Conservation (phyloP, 1,140 invertebrate genomes). For the Ceratosolen fusciceps region DNA sequence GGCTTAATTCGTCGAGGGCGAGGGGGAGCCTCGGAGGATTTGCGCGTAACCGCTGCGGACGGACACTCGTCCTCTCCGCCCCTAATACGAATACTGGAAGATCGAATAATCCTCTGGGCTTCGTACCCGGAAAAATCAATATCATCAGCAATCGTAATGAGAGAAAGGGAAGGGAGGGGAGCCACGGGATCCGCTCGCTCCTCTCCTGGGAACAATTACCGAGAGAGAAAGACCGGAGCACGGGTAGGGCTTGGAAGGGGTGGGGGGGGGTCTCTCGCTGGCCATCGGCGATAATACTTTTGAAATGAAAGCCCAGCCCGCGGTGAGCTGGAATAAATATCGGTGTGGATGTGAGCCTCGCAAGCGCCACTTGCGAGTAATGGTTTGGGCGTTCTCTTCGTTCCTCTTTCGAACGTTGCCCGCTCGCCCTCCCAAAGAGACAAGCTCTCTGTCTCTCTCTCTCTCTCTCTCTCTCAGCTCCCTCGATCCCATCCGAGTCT, state of each 20-base stretch:
- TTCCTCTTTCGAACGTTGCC: not conserved
- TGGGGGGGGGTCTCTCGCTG: not conserved
- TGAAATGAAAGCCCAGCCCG: constrained; percentile 58
- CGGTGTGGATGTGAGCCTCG: constrained; percentile 51
- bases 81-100: too few relatives aligned
- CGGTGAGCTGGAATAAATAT: constrained; percentile 59
- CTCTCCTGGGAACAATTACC: not conserved
- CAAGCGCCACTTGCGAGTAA: constrained; percentile 64
- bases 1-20: too few relatives aligned
- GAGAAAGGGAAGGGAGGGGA: not conserved
- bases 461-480: too few relatives aligned
- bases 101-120: not conserved
- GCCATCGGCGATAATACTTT: constrained; percentile 59
- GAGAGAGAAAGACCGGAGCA: too few relatives aligned
- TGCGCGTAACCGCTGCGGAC: too few relatives aligned
- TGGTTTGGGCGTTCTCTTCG: constrained; percentile 48
- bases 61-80: too few relatives aligned
- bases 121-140: not conserved
- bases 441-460: not conserved
- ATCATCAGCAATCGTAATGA: not conserved
- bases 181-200: too few relatives aligned
- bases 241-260: too few relatives aligned
- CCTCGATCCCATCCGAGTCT: too few relatives aligned
- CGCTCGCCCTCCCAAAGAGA: constrained; percentile 14
- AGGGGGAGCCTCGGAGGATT: too few relatives aligned